phyloP scores from a whole-genome alignment of 2,797 vertebrate species.

The Lophotriccus pileatus region DNA sequence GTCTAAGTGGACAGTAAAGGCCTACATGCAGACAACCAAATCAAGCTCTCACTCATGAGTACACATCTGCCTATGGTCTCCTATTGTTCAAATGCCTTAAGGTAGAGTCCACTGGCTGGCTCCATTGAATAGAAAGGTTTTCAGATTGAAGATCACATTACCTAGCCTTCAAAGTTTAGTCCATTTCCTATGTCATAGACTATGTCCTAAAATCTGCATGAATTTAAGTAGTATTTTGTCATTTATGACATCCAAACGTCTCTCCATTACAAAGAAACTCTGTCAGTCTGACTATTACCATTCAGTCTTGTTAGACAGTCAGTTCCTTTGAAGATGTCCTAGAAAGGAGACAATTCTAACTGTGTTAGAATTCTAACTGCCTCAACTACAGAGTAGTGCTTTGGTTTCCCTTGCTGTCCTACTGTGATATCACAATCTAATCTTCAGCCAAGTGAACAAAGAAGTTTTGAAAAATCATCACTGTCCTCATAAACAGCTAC shows the following conservation, averaged over 20 bases:
- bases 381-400: not conserved
- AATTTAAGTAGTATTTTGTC: not conserved
- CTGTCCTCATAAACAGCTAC: not conserved
- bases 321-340: not conserved
- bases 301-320: not conserved
- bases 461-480: not conserved
- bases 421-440: not conserved
- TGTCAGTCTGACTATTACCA: not conserved
- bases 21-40: not conserved
- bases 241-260: not conserved
- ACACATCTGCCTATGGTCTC: too few relatives aligned
- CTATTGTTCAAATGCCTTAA: not conserved
- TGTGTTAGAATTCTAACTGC: too few relatives aligned
- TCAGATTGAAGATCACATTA: not conserved
- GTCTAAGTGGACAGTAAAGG: not conserved
- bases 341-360: not conserved
- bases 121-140: not conserved
- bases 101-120: not conserved
- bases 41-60: not conserved
- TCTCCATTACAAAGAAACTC: not conserved
- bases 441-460: not conserved
- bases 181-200: not conserved
- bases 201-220: not conserved
- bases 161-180: not conserved
- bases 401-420: not conserved